A percentile compares a stretch with the other conserved stretches of the same genome.
phyloP scores from a whole-genome alignment of 2,888 invertebrate genomes.

The Gibbula magus region DNA sequence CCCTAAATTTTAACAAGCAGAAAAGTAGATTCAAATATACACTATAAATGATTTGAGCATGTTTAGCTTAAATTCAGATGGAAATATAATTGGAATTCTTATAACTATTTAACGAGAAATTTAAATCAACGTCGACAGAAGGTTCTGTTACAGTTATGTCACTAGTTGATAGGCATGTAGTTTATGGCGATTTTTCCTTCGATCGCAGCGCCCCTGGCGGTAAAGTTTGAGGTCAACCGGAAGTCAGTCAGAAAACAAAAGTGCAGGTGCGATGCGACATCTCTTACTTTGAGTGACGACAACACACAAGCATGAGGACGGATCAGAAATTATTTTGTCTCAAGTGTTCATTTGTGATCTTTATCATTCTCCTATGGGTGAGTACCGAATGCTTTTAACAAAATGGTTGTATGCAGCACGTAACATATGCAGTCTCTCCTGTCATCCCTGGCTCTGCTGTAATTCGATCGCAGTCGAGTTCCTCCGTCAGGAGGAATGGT shows the following conservation, averaged over 20 bases:
- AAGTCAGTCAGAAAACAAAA: slow-evolving; percentile 45
- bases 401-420: background rate
- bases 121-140: background rate
- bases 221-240: slow-evolving; percentile 42
- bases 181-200: slow-evolving; percentile 24
- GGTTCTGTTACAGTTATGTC: background rate
- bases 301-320: slow-evolving; percentile 43
- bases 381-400: slow-evolving; percentile 24
- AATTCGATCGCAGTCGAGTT: slow-evolving; percentile 8
- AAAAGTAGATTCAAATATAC: too few species aligned
- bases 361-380: slow-evolving; percentile 43
- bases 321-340: slow-evolving; percentile 49
- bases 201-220: slow-evolving; percentile 39
- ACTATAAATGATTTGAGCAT: too few species aligned
- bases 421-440: background rate
- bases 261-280: slow-evolving; percentile 9
- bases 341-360: slow-evolving; percentile 37
- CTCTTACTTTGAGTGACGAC: slow-evolving; percentile 5
- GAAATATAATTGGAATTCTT: too few species aligned
- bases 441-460: background rate
- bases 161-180: slow-evolving; percentile 28
- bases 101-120: too few species aligned
- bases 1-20: too few species aligned
- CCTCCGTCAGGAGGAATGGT: background rate
- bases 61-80: too few species aligned